Evolutionary conservation across 2,797 vertebrate genomes (phyloP).

Genomic region (Menidia menidia): DNA sequence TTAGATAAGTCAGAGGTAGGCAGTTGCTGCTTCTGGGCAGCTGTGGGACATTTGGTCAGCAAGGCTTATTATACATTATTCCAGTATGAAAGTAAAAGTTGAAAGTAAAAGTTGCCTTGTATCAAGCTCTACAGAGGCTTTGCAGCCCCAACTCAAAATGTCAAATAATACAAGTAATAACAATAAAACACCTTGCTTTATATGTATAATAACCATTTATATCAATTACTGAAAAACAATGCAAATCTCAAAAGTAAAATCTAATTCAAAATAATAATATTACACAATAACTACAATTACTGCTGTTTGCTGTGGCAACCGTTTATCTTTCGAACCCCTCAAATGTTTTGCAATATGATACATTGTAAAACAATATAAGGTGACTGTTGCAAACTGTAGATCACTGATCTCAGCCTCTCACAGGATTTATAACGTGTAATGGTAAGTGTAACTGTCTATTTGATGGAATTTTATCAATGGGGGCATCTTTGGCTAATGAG

Average conservation of each 20-base stretch:
- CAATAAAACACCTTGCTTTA: conserved; percentile 8
- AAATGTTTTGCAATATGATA: too few relatives aligned
- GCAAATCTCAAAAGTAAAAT: not conserved
- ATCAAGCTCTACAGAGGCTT: not conserved
- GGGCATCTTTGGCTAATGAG: too few relatives aligned
- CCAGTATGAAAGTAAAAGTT: conserved; percentile 37
- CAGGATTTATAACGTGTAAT: too few relatives aligned
- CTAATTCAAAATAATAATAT: not conserved
- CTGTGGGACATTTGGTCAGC: conserved; percentile 48
- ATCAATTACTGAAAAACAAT: not conserved
- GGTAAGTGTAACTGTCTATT: too few relatives aligned
- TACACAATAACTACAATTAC: too few relatives aligned
- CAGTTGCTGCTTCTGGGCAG: conserved; percentile 55
- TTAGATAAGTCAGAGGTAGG: conserved; percentile 62
- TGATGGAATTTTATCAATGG: too few relatives aligned
- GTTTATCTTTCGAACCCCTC: too few relatives aligned
- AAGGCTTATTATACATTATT: conserved; percentile 42
- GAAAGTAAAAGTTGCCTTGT: conserved; percentile 13
- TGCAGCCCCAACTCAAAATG: not conserved
- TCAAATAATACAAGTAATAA: not conserved
- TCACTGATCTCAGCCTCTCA: too few relatives aligned
- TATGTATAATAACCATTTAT: not conserved
- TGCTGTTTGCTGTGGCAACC: too few relatives aligned
- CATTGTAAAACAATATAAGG: too few relatives aligned
- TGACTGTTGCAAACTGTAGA: too few relatives aligned